Evolutionary conservation across 2,888 invertebrate species (phyloP).

Genomic region (Tetrapedia diversipes): DNA sequence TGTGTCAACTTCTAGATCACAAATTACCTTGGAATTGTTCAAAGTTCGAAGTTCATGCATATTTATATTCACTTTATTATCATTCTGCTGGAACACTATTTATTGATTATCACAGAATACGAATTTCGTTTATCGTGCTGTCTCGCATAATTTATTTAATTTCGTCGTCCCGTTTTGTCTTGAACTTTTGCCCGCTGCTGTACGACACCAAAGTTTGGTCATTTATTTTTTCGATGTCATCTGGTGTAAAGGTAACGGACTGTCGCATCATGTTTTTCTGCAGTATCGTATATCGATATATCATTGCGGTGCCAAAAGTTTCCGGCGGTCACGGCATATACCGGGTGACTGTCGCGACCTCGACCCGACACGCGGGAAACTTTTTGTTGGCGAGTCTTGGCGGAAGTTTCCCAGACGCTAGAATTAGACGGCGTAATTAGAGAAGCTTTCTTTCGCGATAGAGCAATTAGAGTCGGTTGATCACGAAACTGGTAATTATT

Average conservation of each 20-base stretch:
- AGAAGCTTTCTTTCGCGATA: slow-evolving; percentile 26
- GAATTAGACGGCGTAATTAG: slow-evolving; percentile 22
- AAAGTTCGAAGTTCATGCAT: no score
- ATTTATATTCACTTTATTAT: no score
- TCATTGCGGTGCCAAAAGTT: slow-evolving; percentile 56
- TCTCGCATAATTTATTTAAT: no score
- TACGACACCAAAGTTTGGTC: no score
- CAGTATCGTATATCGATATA: slow-evolving; percentile 53
- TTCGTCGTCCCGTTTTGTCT: no score
- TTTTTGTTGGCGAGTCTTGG: slow-evolving; percentile 11
- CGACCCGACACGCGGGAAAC: not conserved
- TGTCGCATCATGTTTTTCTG: slow-evolving; percentile 66
- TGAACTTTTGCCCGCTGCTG: no score
- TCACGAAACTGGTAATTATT: slow-evolving; percentile 4
- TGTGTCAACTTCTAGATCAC: no score
- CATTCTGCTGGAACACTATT: no score
- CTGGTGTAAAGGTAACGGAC: not conserved
- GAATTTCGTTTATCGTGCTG: no score
- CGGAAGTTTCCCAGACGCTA: not conserved
- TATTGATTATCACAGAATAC: no score
- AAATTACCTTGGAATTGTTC: no score
- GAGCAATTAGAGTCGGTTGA: slow-evolving; percentile 18
- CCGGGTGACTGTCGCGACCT: slow-evolving; percentile 25
- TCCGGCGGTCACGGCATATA: not conserved
- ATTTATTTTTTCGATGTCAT: no score